phyloP scores from a whole-genome alignment of 2,797 vertebrate species.

The Gymnothorax javanicus region DNA sequence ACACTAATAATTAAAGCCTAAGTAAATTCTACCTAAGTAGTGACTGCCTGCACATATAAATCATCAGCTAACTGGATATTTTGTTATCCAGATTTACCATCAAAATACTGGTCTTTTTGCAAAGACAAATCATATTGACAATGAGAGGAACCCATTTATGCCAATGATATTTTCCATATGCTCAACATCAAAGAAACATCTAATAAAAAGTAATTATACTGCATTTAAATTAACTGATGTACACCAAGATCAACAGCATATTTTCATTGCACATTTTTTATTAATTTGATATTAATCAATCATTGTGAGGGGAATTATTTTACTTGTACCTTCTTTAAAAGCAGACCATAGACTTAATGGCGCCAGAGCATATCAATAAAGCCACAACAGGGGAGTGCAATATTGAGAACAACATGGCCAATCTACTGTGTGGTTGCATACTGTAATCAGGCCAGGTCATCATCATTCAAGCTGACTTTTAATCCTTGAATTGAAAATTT shows the following conservation, averaged over 20 bases:
- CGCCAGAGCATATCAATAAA: neutral
- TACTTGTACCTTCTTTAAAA: neutral
- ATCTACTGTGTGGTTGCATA: neutral
- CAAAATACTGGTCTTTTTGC: too few relatives aligned
- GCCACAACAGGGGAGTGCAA: neutral
- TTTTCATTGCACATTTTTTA: neutral
- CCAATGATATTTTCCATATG: too few relatives aligned
- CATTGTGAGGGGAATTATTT: neutral
- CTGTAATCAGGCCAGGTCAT: neutral
- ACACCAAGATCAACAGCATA: neutral
- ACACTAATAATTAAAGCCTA: neutral
- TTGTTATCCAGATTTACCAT: too few relatives aligned
- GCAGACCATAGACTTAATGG: neutral
- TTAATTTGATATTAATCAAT: neutral
- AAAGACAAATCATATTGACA: too few relatives aligned
- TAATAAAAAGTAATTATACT: too few relatives aligned
- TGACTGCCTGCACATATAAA: too few relatives aligned
- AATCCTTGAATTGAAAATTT: neutral
- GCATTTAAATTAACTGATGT: neutral
- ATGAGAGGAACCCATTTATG: too few relatives aligned
- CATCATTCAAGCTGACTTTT: neutral
- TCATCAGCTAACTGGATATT: too few relatives aligned
- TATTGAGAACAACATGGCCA: neutral
- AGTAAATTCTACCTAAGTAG: too few relatives aligned
- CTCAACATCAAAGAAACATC: too few relatives aligned